phyloP scores from a whole-genome alignment of 2,113 vertebrate species.

The Anthoscopus minutus region DNA sequence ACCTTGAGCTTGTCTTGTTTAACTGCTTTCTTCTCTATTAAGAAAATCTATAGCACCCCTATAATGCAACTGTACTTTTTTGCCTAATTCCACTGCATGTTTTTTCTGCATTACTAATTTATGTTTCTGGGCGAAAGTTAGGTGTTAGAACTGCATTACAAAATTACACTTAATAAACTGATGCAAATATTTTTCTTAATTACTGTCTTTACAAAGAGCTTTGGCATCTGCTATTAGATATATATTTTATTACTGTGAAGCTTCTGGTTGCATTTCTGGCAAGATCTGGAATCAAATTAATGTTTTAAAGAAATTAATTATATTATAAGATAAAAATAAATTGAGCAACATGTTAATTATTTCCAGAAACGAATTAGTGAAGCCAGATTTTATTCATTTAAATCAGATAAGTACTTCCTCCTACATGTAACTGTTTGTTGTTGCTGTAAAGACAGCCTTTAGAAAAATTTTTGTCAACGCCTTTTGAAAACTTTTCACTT shows the following conservation, averaged over 20 bases:
- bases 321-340: conserved; percentile 49
- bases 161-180: background rate
- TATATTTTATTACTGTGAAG: background rate
- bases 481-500: background rate
- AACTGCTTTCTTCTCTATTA: background rate
- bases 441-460: background rate
- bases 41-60: background rate
- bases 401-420: conserved; percentile 16
- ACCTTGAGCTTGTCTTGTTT: background rate
- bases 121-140: background rate
- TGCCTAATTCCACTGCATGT: background rate
- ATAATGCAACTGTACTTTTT: background rate
- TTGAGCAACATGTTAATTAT: conserved; percentile 23
- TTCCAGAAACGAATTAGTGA: conserved; percentile 8
- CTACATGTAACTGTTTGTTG: background rate
- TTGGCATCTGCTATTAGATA: background rate
- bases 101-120: background rate
- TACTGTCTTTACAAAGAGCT: background rate
- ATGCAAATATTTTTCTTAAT: background rate
- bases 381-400: conserved; percentile 5
- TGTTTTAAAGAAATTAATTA: no score
- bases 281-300: background rate
- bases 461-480: background rate
- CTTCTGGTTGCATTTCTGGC: background rate
- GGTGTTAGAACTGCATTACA: background rate